Evolutionary conservation across 1,140 invertebrate genomes (phyloP).

Genomic region (Saccostrea echinata): DNA sequence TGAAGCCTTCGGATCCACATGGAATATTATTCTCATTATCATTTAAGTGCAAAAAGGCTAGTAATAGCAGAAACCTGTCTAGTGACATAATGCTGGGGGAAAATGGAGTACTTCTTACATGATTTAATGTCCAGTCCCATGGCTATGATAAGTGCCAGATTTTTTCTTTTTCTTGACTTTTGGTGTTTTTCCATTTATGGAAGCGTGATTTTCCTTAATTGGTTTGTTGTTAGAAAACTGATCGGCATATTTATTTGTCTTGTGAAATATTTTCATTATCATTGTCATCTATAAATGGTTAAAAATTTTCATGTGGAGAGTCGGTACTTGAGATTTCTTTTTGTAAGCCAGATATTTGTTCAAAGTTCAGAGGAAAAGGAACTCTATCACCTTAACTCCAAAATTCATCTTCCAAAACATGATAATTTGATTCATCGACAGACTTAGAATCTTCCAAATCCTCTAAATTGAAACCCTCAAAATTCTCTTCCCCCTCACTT

Average conservation of each 20-base stretch:
- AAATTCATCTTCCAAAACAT: background rate
- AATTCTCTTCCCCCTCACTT: too few relatives aligned
- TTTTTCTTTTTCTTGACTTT: background rate
- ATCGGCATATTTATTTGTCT: too few relatives aligned
- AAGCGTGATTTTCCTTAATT: slow-evolving; percentile 14
- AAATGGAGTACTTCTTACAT: slow-evolving; percentile 46
- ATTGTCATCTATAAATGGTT: background rate
- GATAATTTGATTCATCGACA: background rate
- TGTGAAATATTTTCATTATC: too few relatives aligned
- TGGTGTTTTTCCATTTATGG: slow-evolving; percentile 27
- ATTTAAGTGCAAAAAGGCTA: slow-evolving; percentile 29
- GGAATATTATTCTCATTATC: background rate
- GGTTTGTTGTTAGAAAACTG: background rate
- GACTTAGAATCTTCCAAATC: too few relatives aligned
- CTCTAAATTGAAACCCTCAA: too few relatives aligned
- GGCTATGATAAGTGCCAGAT: slow-evolving; percentile 3
- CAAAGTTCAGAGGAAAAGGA: background rate
- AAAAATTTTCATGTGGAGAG: background rate
- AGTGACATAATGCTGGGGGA: slow-evolving; percentile 35
- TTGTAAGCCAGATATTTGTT: background rate
- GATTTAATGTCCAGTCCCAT: slow-evolving; percentile 46
- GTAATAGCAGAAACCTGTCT: slow-evolving; percentile 40
- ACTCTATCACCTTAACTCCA: background rate
- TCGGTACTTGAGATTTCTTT: too few relatives aligned
- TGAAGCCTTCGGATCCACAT: background rate